Base-by-base conservation (phyloP, 2,888 invertebrate species). In the Megalurothrips usitatus region DNA sequence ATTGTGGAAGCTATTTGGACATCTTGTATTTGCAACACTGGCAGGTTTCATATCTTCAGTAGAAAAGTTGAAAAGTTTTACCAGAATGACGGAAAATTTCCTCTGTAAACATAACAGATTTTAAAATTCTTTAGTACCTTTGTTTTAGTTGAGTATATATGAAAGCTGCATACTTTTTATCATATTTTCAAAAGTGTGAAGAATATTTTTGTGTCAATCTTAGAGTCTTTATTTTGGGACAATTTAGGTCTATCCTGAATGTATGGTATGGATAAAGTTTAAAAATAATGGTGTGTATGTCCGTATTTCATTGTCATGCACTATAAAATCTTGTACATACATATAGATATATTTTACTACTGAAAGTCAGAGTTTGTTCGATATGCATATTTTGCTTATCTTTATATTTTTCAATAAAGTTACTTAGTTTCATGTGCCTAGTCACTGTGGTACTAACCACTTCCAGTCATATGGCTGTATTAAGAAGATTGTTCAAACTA, bases 261-360 rank as follows among this genome's bases (percentile, higher is more conserved):
- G 23, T 75, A 26, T 75, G 8, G 23, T 75, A 23, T 12, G 23
- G 23, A 26, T 23, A 10, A 75, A 10, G 12, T 1, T 75, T 75
- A 23, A n/a, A n/a, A 58, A 58, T 58, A 19, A 6, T 58, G 11
- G 68, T 58, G 10, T 58, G 17, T 14, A 19, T 14, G 58, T 58
- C 19, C 19, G 14, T 58, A 17, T 75, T 75, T 26, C 8, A 75
- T 12, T 58, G 68, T 75, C 26, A 75, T 75, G 26, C 23, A 75
- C n/a, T 75, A 75, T 75, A 23, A 75, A 17, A 19, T 58, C n/a
- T 75, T 26, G n/a, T 75, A 75, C 26, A 26, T 26, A 26, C 23
- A 26, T 75, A 26, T 26, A 75, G 68, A 75, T 23, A 75, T 75
- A 75, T 75, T 75, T 75, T 75, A 75, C 68, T 75, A 75, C 23